A percentile compares a stretch with the other conserved stretches of the same genome.
phyloP scores from a whole-genome alignment of 2,113 vertebrate species.

The Rhagologus leucostigma region DNA sequence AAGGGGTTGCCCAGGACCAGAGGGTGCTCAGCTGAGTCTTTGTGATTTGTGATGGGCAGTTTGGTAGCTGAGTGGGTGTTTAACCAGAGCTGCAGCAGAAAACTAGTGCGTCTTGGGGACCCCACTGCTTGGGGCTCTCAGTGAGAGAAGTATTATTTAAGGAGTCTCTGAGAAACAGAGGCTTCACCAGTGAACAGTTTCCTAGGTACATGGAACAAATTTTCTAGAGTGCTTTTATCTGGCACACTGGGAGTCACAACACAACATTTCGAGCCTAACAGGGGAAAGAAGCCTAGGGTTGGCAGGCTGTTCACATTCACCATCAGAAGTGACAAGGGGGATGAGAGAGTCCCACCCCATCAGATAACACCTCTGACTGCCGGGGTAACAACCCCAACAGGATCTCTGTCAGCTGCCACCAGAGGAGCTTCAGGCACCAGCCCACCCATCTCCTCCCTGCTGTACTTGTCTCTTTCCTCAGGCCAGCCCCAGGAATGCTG shows the following conservation, averaged over 20 bases:
- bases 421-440: not conserved
- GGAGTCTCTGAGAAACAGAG: not conserved
- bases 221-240: not conserved
- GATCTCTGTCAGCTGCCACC: not conserved
- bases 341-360: not conserved
- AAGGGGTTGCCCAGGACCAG: not conserved
- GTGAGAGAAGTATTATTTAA: not conserved
- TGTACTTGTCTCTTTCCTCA: accelerated
- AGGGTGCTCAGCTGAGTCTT: not conserved
- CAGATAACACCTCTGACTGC: not conserved
- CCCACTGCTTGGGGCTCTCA: not conserved
- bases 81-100: not conserved
- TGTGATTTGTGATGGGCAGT: not conserved
- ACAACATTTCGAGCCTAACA: not conserved
- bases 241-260: not conserved
- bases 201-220: not conserved
- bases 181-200: not conserved
- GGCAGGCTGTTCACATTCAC: not conserved
- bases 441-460: not conserved
- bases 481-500: not conserved
- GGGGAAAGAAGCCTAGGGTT: not conserved
- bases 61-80: not conserved
- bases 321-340: not conserved
- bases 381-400: not conserved
- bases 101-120: not conserved